phyloP scores from a whole-genome alignment of 2,797 vertebrate genomes.

The Anas georgica region DNA sequence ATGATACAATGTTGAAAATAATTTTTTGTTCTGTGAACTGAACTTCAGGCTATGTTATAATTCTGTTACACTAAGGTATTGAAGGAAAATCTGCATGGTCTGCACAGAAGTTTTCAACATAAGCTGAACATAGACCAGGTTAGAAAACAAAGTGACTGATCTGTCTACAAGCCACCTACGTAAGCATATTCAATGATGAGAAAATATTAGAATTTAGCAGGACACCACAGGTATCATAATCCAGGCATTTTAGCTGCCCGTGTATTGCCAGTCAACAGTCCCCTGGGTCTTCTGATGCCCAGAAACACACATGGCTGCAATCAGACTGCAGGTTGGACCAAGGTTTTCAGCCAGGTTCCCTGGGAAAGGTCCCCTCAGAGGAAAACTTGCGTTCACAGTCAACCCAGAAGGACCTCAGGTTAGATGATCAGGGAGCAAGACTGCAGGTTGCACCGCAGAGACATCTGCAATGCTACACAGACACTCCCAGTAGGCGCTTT shows the following conservation, averaged over 20 bases:
- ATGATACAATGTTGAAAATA: not conserved
- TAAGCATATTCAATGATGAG: not conserved
- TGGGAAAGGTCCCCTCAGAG: not conserved
- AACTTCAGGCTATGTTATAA: not conserved
- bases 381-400: not conserved
- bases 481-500: not conserved
- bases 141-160: not conserved
- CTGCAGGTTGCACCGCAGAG: not conserved
- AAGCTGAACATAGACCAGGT: not conserved
- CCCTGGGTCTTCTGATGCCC: not conserved
- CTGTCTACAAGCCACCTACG: not conserved
- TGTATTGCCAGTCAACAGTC: rapidly evolving
- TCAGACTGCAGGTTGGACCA: not conserved
- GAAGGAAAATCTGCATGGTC: not conserved
- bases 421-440: not conserved
- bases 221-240: not conserved
- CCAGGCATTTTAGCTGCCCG: not conserved
- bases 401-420: not conserved
- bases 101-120: not conserved
- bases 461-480: not conserved
- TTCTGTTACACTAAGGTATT: not conserved
- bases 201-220: not conserved
- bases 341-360: not conserved
- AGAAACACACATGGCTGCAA: rapidly evolving
- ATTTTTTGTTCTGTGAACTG: not conserved